These are phyloP conservation scores for Reticulitermes speratus DNA, from an alignment of 1,140 invertebrate species.

Conservation along the genomic window DNA sequence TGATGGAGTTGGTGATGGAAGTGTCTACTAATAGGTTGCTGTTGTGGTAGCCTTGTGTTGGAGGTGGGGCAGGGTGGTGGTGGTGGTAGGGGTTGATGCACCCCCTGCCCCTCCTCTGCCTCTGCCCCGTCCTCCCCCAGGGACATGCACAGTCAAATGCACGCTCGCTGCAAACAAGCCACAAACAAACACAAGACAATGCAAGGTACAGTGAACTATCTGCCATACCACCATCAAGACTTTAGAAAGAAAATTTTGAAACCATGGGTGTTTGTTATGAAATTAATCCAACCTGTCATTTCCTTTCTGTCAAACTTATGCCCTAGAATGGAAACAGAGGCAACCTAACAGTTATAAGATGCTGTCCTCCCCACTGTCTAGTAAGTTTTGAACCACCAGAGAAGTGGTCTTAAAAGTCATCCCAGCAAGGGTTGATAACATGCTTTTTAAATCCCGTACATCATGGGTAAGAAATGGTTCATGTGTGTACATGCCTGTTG, in stretches of 20 bases:
- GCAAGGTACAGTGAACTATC: slow-evolving; percentile 21
- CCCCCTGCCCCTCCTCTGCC: slow-evolving; percentile 8
- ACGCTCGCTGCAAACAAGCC: slow-evolving; percentile 33
- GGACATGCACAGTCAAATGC: slow-evolving; percentile 32
- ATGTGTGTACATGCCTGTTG: too few relatives aligned
- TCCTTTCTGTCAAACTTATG: too few relatives aligned
- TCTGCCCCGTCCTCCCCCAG: slow-evolving; percentile 28
- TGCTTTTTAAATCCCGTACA: too few relatives aligned
- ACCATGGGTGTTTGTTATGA: background rate
- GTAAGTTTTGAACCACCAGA: too few relatives aligned
- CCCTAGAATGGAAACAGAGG: too few relatives aligned
- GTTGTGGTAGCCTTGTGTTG: slow-evolving; percentile 26
- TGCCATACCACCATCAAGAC: background rate
- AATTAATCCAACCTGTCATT: too few relatives aligned
- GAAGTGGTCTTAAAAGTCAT: too few relatives aligned
- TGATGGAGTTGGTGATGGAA: slow-evolving; percentile 23
- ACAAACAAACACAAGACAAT: slow-evolving; percentile 30
- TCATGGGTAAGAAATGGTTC: too few relatives aligned
- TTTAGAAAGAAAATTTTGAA: background rate
- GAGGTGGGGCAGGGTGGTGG: slow-evolving; percentile 23
- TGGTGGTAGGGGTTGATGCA: background rate
- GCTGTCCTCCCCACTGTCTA: too few relatives aligned
- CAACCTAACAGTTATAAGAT: too few relatives aligned
- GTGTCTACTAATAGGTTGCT: slow-evolving; percentile 15
- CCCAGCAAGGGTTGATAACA: too few relatives aligned